Evolutionary conservation across 2,797 vertebrate genomes (phyloP), one percentile per base, ranked within the genome.

Genomic region (Babyrousa celebensis): DNA sequence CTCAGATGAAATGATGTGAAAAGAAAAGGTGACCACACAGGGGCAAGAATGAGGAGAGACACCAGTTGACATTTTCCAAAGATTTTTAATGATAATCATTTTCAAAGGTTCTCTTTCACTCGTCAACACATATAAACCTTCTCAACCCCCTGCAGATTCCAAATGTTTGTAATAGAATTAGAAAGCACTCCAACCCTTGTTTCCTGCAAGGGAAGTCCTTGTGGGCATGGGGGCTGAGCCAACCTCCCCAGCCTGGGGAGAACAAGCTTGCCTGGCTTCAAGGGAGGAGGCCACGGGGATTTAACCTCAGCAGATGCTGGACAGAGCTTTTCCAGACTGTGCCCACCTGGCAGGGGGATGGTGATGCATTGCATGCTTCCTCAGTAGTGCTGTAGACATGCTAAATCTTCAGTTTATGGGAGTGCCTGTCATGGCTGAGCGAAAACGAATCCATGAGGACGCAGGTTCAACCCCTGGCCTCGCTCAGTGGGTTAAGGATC

Each of bases 231-330:
- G 96, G 71, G 67, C 82, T 92, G 95, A 97, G 71, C 98, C 96
- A 95, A 48, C 43, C 43, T 48, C 43, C 43, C 43, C 43, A 48
- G 43, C 43, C 43, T 48, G 43, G 77, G 32, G 96, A 95, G 95
- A 97, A 72, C 54, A 82, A 77, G 83, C 89, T 93, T 96, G 65
- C 78, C 70, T 91, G 79, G 70, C 97, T 97, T 97, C 94, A 97
- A 98, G 95, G 20, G 77, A 93, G 96, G 95, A 93, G 91, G 97
- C 95, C 91, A 83, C 97, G 96, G 65, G 84, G 7, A 56, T 48
- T 74, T 91, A 29, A 79, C 89, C 72, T 90, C 56, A 62, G 85
- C 78, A 60, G 91, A 92, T 94, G 83, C 96, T 96, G n/a, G 94
- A 89, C 71, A 85, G 97, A 97, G 89, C 87, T 96, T 93, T 96